Evolutionary conservation across 2,797 vertebrate species (phyloP), one percentile per base, ranked within the genome.

Genomic region (Hippopotamyrus pictus): DNA sequence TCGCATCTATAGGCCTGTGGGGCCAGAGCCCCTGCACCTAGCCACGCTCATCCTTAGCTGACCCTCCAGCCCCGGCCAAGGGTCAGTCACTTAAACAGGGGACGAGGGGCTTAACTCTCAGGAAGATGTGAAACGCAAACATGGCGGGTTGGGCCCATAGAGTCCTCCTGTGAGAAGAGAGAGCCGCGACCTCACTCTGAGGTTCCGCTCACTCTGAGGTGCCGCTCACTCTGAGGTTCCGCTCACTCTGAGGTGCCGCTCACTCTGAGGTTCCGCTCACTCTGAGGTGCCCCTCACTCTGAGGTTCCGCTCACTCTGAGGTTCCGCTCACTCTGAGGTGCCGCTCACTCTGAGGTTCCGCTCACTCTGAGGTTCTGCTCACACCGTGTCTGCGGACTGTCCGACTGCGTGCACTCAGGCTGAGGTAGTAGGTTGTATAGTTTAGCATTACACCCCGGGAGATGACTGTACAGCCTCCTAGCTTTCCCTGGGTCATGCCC

Each of bases 391-490:
- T 9, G 17, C 48, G 12, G 29, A 44, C 29, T 33, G 48, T 25
- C n/a, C 88, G 92, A 94, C 91, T 92, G 96, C 96, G 97, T 95
- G 97, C 94, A 96, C 96, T 94, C 98, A 97, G 97, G 97, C 92
- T 99, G 98, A 99, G 98, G 98, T 99, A 99, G 98, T 99, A 99
- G 98, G 98, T 99, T 99, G 98, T 99, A 98, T 99, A 98, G 98
- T 99, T 99, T 95, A 99, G 97, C 98, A 97, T 98, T 97, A 98
- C 96, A 98, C 96, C 97, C 97, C 96, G 96, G 98, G 97, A 97
- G 98, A 98, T 99, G 97, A 99, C 98, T 99, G 97, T 99, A 99
- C 98, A 98, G 97, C 98, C 98, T 99, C 97, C 98, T 99, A 98
- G 98, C 98, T 99, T 98, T 99, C 97, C 98, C 96, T 97, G 98